A percentile compares a stretch with the other conserved stretches of the same genome.
Conservation (phyloP, 2,797 vertebrate genomes). For the Falco concolor region DNA sequence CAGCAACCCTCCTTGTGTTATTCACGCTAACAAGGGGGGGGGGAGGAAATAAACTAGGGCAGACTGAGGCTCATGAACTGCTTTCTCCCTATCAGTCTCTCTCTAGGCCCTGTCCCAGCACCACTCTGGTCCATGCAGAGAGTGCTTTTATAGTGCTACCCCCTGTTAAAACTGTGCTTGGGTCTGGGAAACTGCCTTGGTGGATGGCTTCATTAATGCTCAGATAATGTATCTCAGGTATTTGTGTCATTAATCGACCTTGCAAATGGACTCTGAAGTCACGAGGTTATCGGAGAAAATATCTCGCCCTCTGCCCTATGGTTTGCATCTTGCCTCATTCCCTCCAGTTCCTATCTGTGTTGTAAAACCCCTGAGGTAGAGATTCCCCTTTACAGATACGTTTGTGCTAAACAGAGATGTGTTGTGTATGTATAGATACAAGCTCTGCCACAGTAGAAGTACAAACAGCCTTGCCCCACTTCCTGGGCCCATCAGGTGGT, state of each 20-base stretch:
- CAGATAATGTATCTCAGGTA: neutral
- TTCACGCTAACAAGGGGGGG: neutral
- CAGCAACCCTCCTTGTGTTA: neutral
- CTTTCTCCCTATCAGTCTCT: neutral
- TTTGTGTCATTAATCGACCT: neutral
- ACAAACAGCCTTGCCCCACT: neutral
- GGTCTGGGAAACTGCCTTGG: neutral
- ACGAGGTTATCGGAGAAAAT: neutral
- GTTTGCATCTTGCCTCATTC: neutral
- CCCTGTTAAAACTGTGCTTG: neutral
- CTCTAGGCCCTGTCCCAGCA: neutral
- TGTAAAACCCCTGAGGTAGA: neutral
- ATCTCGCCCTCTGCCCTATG: neutral
- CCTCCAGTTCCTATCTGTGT: neutral
- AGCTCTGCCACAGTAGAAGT: neutral
- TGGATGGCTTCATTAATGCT: neutral
- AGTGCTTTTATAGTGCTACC: neutral
- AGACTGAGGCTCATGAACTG: neutral
- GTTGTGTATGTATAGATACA: neutral
- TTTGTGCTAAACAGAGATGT: neutral
- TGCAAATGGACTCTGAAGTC: neutral
- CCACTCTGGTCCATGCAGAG: neutral
- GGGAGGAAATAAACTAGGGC: neutral
- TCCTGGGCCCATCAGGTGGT: neutral
- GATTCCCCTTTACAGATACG: neutral